Evolutionary conservation across 2,888 invertebrate genomes (phyloP).

Genomic region (Ctena decussata): DNA sequence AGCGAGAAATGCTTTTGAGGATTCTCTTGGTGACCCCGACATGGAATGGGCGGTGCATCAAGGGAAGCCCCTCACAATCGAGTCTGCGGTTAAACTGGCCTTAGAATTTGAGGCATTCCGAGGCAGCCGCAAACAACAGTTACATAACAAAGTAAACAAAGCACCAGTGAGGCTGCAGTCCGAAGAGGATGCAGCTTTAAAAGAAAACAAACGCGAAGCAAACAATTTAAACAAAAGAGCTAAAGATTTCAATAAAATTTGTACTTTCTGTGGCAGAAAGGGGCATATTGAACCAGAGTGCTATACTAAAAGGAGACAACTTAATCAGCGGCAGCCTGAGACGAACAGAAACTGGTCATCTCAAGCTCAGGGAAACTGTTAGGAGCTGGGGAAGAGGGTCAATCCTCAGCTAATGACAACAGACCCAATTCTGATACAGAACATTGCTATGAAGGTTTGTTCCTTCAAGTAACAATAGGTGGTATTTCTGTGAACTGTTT

Average conservation of each 20-base stretch:
- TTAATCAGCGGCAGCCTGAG: not conserved
- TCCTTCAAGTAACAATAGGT: not conserved
- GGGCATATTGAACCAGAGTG: not conserved
- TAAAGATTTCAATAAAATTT: not conserved
- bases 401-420: not conserved
- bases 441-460: not conserved
- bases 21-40: slow-evolving; percentile 8
- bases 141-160: not conserved
- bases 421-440: not conserved
- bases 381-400: slow-evolving; percentile 1
- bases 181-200: not conserved
- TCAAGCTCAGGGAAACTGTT: slow-evolving; percentile 10
- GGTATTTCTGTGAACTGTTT: not conserved
- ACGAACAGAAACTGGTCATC: not conserved
- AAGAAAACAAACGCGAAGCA: not conserved
- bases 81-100: not conserved
- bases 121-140: not conserved
- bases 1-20: not conserved
- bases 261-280: not conserved
- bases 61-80: slow-evolving; percentile 6
- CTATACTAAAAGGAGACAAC: not conserved
- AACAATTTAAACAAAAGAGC: not conserved
- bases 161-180: not conserved
- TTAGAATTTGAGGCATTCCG: not conserved
- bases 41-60: slow-evolving; percentile 28